A percentile compares a stretch with the other conserved stretches of the same genome.
Conservation (phyloP, 1,140 invertebrate genomes). For the Homalodisca vitripennis region DNA sequence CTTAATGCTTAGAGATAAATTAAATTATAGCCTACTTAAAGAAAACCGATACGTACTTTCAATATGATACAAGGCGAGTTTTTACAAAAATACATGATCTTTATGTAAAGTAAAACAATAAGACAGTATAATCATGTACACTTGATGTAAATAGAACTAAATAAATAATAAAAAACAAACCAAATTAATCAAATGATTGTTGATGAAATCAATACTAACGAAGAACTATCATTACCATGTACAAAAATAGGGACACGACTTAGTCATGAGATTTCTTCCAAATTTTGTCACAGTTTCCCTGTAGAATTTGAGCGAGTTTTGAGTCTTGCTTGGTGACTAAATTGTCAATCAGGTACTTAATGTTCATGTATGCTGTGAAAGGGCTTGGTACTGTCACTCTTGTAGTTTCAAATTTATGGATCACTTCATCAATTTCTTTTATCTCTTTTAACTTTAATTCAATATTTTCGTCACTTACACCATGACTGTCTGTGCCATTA, state of each 20-base stretch:
- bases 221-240: neutral
- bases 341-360: slow-evolving; percentile 3
- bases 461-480: neutral
- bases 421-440: neutral
- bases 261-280: slow-evolving; percentile 8
- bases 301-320: neutral
- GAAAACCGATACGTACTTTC: no score
- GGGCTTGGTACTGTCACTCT: slow-evolving; percentile 6
- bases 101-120: no score
- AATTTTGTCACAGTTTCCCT: slow-evolving; percentile 10
- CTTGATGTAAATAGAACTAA: neutral
- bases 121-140: no score
- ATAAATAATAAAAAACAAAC: neutral
- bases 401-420: neutral
- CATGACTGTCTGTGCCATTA: neutral
- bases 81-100: no score
- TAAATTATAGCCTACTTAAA: no score
- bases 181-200: neutral
- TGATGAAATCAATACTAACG: neutral
- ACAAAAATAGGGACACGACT: neutral
- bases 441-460: neutral
- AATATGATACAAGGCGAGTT: no score
- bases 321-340: neutral
- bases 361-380: neutral
- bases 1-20: no score